A percentile compares a stretch with the other conserved stretches of the same genome.
phyloP scores from a whole-genome alignment of 2,888 invertebrate species.

The Pheosia tremula region DNA sequence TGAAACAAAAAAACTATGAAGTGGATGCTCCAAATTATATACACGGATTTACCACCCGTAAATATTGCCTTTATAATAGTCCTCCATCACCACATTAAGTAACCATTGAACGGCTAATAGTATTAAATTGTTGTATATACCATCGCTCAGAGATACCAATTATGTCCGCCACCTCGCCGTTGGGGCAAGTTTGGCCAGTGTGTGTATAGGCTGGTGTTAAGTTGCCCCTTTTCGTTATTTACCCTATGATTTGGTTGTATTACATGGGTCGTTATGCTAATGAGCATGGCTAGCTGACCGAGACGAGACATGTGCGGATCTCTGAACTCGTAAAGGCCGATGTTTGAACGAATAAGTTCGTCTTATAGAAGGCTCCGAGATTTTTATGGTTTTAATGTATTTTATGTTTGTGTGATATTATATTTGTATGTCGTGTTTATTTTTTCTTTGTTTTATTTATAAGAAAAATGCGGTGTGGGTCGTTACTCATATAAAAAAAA shows the following conservation, averaged over 20 bases:
- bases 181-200: constrained; percentile 16
- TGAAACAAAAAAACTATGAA: background rate
- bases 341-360: constrained; percentile 15
- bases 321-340: constrained; percentile 15
- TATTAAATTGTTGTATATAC: constrained; percentile 52
- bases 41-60: constrained; percentile 8
- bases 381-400: no score
- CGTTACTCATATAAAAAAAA: no score
- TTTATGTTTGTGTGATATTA: no score
- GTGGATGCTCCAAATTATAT: constrained; percentile 3
- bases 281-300: constrained; percentile 26
- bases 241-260: constrained; percentile 47
- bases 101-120: constrained; percentile 43
- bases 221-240: constrained; percentile 42
- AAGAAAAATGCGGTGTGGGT: no score
- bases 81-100: constrained; percentile 33
- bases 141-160: constrained; percentile 50
- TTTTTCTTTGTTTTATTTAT: no score
- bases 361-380: no score
- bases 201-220: constrained; percentile 26
- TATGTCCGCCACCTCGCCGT: constrained; percentile 41
- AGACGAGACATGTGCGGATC: constrained; percentile 21
- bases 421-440: no score
- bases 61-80: constrained; percentile 24
- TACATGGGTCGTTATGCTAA: constrained; percentile 45